phyloP scores from a whole-genome alignment of 1,140 invertebrate genomes.

The Drosophila erecta region DNA sequence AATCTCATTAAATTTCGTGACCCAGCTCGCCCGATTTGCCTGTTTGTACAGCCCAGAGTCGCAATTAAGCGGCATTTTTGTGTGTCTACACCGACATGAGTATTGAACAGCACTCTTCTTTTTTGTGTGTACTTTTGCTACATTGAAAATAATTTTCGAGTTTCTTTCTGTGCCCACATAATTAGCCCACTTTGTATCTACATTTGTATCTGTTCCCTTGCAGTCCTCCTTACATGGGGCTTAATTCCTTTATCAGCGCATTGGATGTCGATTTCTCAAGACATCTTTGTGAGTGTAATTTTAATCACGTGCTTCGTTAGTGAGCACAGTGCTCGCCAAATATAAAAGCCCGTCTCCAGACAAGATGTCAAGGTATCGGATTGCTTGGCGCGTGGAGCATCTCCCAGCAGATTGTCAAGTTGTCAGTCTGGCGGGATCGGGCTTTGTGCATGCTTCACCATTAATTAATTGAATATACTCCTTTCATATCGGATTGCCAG shows the following conservation, averaged over 20 bases:
- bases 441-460: conserved; percentile 34
- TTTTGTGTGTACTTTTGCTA: conserved; percentile 8
- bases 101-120: conserved; percentile 54
- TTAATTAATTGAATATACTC: conserved; percentile 45
- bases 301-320: conserved; percentile 71
- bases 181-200: background rate
- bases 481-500: conserved; percentile 45
- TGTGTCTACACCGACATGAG: conserved; percentile 13
- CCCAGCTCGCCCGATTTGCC: conserved; percentile 10
- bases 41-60: conserved; percentile 21
- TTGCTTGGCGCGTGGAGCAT: conserved; percentile 1
- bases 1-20: conserved; percentile 53
- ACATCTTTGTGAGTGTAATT: conserved; percentile 41
- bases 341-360: conserved; percentile 1
- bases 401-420: conserved; percentile 26
- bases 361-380: conserved; percentile 15
- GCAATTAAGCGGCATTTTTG: conserved; percentile 57
- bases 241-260: conserved; percentile 17
- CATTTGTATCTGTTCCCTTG: background rate
- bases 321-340: conserved; percentile 20
- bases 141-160: no score
- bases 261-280: conserved; percentile 24
- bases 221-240: conserved; percentile 11
- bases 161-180: background rate
- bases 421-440: conserved; percentile 31